phyloP scores from a whole-genome alignment of 2,888 invertebrate species.

The Muschampia plurimacula region DNA sequence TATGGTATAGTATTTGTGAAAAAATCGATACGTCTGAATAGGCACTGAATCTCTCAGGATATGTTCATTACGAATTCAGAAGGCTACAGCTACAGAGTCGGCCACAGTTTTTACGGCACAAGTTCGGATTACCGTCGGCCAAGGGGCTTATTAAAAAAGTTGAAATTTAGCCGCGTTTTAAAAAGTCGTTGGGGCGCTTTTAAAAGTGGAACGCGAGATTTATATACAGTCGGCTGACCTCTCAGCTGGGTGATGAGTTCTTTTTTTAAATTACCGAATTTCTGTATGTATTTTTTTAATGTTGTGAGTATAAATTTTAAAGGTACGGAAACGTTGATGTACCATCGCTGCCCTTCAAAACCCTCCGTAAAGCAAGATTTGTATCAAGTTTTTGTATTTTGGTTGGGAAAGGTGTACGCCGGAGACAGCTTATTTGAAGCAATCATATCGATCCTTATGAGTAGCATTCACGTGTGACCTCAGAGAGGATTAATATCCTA shows the following conservation, averaged over 20 bases:
- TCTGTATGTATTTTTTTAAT: background rate
- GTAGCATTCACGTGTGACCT: too few species aligned
- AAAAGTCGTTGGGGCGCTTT: slow-evolving; percentile 55
- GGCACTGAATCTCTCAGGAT: slow-evolving; percentile 21
- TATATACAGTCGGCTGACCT: slow-evolving; percentile 20
- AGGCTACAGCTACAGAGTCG: slow-evolving; percentile 36
- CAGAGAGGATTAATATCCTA: too few species aligned
- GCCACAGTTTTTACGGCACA: slow-evolving; percentile 58
- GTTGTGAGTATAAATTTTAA: too few species aligned
- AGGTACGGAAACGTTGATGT: too few species aligned
- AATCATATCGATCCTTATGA: too few species aligned
- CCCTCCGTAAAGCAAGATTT: too few species aligned
- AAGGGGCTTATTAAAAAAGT: slow-evolving; percentile 76
- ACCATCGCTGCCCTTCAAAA: too few species aligned
- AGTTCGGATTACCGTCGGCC: slow-evolving; percentile 64
- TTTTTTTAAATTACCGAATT: slow-evolving; percentile 8
- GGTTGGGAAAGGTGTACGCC: too few species aligned
- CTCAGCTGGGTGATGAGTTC: background rate
- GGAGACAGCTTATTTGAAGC: too few species aligned
- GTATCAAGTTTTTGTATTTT: too few species aligned
- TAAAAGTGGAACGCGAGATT: slow-evolving; percentile 27
- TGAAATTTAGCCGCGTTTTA: slow-evolving; percentile 60
- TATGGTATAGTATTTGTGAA: background rate
- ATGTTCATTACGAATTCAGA: slow-evolving; percentile 56
- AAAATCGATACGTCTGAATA: slow-evolving; percentile 29